Conservation (phyloP, 2,797 vertebrate genomes). For the Tachyglossus aculeatus region DNA sequence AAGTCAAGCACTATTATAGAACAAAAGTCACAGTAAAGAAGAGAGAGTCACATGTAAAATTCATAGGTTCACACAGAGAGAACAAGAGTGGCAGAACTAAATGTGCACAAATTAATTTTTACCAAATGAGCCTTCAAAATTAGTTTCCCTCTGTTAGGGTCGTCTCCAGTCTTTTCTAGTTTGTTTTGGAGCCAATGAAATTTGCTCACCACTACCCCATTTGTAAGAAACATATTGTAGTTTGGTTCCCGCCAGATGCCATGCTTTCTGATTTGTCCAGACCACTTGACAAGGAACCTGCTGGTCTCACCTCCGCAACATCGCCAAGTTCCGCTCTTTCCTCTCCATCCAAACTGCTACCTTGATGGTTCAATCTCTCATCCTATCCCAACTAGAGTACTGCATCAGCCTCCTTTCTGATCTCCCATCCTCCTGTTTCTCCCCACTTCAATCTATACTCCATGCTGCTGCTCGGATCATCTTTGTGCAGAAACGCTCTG, state of each 20-base stretch:
- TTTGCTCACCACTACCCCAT: constrained; percentile 21
- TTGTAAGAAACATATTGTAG: constrained; percentile 23
- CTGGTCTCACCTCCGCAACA: too few species aligned
- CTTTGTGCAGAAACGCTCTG: too few species aligned
- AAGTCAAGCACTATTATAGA: too few species aligned
- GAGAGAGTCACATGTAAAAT: not conserved
- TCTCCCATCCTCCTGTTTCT: too few species aligned
- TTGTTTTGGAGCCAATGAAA: constrained; percentile 20
- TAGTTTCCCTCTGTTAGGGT: constrained; percentile 27
- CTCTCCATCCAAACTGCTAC: too few species aligned
- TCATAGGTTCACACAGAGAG: not conserved
- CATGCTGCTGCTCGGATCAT: too few species aligned
- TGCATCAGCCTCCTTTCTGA: too few species aligned
- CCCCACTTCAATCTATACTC: too few species aligned
- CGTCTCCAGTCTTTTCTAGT: not conserved
- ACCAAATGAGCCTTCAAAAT: constrained; percentile 17
- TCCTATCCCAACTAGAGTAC: too few species aligned
- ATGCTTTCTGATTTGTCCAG: constrained; percentile 28
- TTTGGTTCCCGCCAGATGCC: constrained; percentile 21
- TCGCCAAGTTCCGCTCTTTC: too few species aligned
- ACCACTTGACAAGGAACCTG: too few species aligned
- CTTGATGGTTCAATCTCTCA: too few species aligned
- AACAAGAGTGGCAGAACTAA: constrained; percentile 4
- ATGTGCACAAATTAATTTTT: constrained; percentile 1
- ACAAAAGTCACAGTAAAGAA: constrained; percentile 9